phyloP scores from a whole-genome alignment of 2,888 invertebrate genomes.

The Pandemis cinnamomeana region DNA sequence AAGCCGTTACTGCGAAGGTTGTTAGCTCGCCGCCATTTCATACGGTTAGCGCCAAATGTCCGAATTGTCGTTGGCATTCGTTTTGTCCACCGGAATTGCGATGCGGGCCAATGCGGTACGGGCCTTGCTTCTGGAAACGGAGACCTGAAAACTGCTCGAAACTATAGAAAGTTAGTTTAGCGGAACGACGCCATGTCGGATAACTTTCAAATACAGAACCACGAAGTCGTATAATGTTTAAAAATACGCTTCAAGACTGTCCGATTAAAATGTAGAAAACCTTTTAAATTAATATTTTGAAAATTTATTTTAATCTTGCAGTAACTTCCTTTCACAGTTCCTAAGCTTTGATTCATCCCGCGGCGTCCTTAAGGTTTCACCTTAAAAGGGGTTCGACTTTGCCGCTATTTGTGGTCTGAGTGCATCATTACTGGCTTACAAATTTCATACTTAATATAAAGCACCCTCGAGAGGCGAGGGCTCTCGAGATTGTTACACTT shows the following conservation, averaged over 20 bases:
- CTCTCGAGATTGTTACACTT: not conserved
- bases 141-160: not conserved
- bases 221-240: no score
- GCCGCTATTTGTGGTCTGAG: not conserved
- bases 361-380: not conserved
- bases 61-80: constrained; percentile 36
- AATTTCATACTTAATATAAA: not conserved
- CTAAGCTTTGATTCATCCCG: not conserved
- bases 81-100: constrained; percentile 32
- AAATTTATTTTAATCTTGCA: no score
- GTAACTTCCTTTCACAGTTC: not conserved
- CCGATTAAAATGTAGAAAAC: no score
- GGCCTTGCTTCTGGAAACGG: constrained; percentile 1
- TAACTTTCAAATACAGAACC: no score
- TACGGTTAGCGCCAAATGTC: constrained; percentile 34
- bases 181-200: not conserved
- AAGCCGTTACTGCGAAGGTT: constrained; percentile 35
- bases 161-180: not conserved
- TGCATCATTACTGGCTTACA: constrained; percentile 8
- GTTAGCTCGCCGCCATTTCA: constrained; percentile 39
- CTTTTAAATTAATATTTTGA: no score
- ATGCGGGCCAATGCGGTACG: constrained; percentile 31
- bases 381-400: not conserved
- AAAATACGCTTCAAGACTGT: no score
- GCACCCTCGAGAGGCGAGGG: not conserved